A percentile compares a stretch with the other conserved stretches of the same genome.
phyloP scores from a whole-genome alignment of 1,140 invertebrate genomes.

The Aphidius ervi region DNA sequence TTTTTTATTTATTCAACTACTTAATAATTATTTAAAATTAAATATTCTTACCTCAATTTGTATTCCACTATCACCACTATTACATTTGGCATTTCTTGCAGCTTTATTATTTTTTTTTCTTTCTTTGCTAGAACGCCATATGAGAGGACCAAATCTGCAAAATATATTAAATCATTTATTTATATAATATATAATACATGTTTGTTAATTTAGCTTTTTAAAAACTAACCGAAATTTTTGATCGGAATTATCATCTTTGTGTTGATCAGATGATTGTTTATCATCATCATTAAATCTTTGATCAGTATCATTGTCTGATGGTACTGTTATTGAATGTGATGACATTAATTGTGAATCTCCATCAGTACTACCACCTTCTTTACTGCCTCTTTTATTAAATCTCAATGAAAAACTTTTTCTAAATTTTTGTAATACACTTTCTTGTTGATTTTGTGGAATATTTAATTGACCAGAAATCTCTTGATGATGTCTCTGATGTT shows the following conservation, averaged over 20 bases:
- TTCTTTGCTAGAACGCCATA: conserved; percentile 70
- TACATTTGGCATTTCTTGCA: conserved; percentile 67
- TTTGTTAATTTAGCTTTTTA: too few species aligned
- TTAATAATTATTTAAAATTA: neutral
- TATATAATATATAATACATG: too few species aligned
- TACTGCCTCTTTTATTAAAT: conserved; percentile 57
- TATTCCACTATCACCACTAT: conserved; percentile 72
- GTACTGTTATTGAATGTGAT: conserved; percentile 12
- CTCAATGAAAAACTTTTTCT: conserved; percentile 65
- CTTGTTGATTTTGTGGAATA: conserved; percentile 32
- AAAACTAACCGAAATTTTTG: conserved; percentile 48
- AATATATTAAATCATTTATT: conserved; percentile 20
- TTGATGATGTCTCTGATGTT: conserved; percentile 42
- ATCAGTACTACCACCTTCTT: conserved; percentile 45
- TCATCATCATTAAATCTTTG: conserved; percentile 33
- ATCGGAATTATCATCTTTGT: conserved; percentile 47
- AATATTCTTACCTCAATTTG: conserved; percentile 60
- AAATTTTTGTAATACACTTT: conserved; percentile 65
- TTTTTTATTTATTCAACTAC: neutral
- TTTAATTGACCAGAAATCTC: conserved; percentile 20
- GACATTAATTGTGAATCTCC: conserved; percentile 37
- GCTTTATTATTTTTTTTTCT: conserved; percentile 65
- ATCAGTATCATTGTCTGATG: conserved; percentile 44
- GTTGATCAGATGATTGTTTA: conserved; percentile 34
- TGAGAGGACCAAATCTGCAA: conserved; percentile 63